Evolutionary conservation across 1,140 invertebrate genomes (phyloP), one percentile per base, ranked within the genome.

Genomic region (Liolophura sinensis): DNA sequence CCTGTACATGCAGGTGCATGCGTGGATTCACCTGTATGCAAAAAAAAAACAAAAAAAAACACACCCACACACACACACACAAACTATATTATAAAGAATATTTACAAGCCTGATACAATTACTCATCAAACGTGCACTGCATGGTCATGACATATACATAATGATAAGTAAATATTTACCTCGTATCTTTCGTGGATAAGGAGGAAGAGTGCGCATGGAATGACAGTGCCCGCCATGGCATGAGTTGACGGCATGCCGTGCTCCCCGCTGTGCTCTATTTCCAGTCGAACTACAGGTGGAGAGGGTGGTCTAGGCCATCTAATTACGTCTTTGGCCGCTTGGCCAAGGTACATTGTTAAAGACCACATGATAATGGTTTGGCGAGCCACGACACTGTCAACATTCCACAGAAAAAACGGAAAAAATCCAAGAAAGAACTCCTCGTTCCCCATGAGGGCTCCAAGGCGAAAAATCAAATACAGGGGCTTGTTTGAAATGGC

Each of bases 161-260:
- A 5, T 3, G 9, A 40, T 40, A 40, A 40, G 31, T 60, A 59
- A 14, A 51, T 47, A 69, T 80, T 66, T 89, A 90, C 87, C 91
- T 92, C 89, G 81, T 96, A 96, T 84, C 92, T 86, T 79, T 91
- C 87, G 77, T 91, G 88, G 1, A 92, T 92, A 72, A 92, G 92
- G 64, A 92, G 84, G 67, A 95, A 77, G 56, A 95, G 87, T 14
- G 92, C 91, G 78, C 94, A 91, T 54, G 94, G 94, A 75, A 97
- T 92, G 0, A 92, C 91, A 25, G 93, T 87, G 5, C 90, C 92
- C 40, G 95, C 91, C 91, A 96, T 94, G 9, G 94, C 94, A 86
- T 97, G 94, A 5, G 94, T 96, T 7, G 94, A 96, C 16, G 94
- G 94, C 92, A 97, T 94, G 40, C 94, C 93, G 87, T 94, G 96